A percentile compares a stretch with the other conserved stretches of the same genome.
phyloP scores from a whole-genome alignment of 2,888 invertebrate genomes.

The Antheraea yamamai region DNA sequence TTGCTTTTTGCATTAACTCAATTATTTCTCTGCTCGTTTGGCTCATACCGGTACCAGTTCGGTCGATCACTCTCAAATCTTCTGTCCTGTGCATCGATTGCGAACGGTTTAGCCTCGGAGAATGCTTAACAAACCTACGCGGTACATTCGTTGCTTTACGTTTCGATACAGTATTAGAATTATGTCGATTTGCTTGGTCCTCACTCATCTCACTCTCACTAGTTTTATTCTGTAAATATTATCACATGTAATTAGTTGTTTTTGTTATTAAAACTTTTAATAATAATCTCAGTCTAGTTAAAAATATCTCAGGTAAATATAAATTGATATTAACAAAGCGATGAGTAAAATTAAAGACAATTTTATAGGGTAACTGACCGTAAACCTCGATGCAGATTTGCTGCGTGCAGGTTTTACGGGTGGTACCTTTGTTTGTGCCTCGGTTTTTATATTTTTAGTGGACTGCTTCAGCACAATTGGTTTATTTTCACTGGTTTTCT shows the following conservation, averaged over 20 bases:
- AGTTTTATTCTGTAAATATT: conserved; percentile 77
- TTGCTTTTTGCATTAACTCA: conserved; percentile 74
- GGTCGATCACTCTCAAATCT: conserved; percentile 56
- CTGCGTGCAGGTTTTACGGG: conserved; percentile 78
- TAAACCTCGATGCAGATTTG: conserved; percentile 76
- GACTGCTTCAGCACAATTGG: conserved; percentile 53
- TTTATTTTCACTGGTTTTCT: conserved; percentile 55
- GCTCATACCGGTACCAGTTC: conserved; percentile 69
- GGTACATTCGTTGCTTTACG: conserved; percentile 72
- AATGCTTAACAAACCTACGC: conserved; percentile 69
- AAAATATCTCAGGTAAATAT: conserved; percentile 60
- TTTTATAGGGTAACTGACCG: conserved; percentile 76
- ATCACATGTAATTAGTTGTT: conserved; percentile 51
- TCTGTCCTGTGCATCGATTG: conserved; percentile 81
- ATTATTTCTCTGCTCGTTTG: conserved; percentile 76
- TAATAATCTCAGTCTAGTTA: conserved; percentile 28
- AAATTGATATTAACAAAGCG: conserved; percentile 72
- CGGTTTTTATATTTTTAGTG: conserved; percentile 51
- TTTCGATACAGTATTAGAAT: conserved; percentile 49
- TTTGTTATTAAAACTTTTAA: conserved; percentile 42
- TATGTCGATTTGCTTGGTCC: conserved; percentile 64
- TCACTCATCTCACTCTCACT: conserved; percentile 83
- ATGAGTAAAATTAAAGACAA: conserved; percentile 63
- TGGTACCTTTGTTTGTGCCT: conserved; percentile 60
- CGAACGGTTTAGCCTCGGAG: conserved; percentile 77